phyloP scores from a whole-genome alignment of 2,113 vertebrate species.

The Chaenocephalus aceratus region DNA sequence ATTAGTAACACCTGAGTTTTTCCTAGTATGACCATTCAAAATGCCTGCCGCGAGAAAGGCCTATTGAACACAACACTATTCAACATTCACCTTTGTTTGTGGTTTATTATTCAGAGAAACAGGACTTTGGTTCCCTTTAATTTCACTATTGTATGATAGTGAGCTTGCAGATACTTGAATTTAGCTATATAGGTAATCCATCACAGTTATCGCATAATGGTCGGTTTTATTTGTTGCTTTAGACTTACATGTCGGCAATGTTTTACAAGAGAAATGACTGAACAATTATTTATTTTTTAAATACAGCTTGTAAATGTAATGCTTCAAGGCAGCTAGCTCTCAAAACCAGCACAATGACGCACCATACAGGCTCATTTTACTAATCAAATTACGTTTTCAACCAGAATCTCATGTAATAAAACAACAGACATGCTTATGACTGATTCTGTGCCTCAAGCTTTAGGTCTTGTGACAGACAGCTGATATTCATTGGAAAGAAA shows the following conservation, averaged over 20 bases:
- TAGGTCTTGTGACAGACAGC: not conserved
- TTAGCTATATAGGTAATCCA: not conserved
- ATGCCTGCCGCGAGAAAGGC: not conserved
- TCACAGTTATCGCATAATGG: not conserved
- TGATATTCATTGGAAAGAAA: constrained; percentile 13
- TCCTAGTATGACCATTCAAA: constrained; percentile 1
- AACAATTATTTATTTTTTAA: not conserved
- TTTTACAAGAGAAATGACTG: not conserved
- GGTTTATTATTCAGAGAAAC: not conserved
- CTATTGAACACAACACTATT: not conserved
- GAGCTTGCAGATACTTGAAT: not conserved
- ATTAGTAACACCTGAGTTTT: not conserved
- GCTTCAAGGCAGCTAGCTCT: constrained; percentile 16
- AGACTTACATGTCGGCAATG: not conserved
- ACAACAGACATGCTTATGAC: not conserved
- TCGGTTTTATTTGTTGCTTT: not conserved
- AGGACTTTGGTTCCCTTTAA: not conserved
- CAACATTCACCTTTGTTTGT: not conserved
- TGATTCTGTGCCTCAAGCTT: constrained; percentile 13
- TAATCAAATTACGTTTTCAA: constrained; percentile 24
- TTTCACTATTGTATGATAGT: not conserved
- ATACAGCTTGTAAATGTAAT: constrained; percentile 2
- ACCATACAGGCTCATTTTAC: constrained; percentile 6
- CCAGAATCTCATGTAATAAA: constrained; percentile 10
- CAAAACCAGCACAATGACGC: constrained; percentile 14